Percentiles rank a stretch among this genome's conserved stretches.
These are phyloP conservation scores for Manis javanica DNA, from an alignment of 2,797 vertebrate species.

Conservation along the genomic window DNA sequence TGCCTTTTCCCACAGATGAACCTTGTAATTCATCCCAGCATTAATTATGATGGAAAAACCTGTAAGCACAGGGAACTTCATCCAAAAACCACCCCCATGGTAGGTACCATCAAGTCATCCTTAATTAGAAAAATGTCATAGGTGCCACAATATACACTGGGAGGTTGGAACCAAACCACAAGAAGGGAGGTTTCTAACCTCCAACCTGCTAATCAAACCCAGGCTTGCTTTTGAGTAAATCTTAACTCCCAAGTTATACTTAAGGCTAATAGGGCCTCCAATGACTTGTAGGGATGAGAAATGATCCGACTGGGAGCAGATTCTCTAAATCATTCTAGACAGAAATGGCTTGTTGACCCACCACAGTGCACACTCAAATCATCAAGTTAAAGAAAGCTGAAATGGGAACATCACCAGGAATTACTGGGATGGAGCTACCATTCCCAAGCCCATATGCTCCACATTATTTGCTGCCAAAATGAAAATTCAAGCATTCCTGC, in stretches of 20 bases:
- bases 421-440: slow-evolving; percentile 20
- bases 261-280: not conserved
- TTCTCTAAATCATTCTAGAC: slow-evolving; percentile 5
- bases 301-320: not conserved
- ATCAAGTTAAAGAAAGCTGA: not conserved
- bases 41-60: slow-evolving; percentile 20
- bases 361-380: not conserved
- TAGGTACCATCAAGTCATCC: slow-evolving; percentile 1
- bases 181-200: slow-evolving; percentile 29
- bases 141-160: not conserved
- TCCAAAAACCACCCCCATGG: not conserved
- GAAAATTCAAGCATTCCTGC: slow-evolving; percentile 62
- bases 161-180: slow-evolving; percentile 6
- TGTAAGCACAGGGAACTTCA: not conserved
- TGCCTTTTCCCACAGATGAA: not conserved
- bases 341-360: not conserved
- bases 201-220: not conserved
- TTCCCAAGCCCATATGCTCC: not conserved
- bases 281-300: slow-evolving; percentile 7
- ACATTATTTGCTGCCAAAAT: slow-evolving; percentile 49
- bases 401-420: not conserved
- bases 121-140: not conserved
- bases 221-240: slow-evolving; percentile 3
- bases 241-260: slow-evolving; percentile 9
- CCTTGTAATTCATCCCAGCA: not conserved